Base-by-base conservation (phyloP, 2,113 vertebrate genomes). In the Zootoca vivipara region DNA sequence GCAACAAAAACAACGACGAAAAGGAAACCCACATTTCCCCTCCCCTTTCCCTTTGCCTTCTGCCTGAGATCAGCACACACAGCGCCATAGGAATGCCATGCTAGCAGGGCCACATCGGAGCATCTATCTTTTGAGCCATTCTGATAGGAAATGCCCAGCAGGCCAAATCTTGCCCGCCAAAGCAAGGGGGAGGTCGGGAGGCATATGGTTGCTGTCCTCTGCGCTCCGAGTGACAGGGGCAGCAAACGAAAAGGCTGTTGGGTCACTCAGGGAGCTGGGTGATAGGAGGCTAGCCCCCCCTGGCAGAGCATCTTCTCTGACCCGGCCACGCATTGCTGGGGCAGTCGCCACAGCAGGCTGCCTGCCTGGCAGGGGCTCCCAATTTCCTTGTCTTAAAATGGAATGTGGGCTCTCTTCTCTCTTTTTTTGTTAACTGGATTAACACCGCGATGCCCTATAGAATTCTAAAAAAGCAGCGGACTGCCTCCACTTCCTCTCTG, bases 201-300 rank as follows among this genome's bases (percentile, higher is more conserved):
- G 91, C 95, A 95, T 95, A 95, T 95, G 95, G 95, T 95, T 82
- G 77, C 83, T 93, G 92, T 95, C 93, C 95, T 93, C 90, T 85
- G 82, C 93, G 94, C 94, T 95, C 87, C 78, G 90, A 89, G 92
- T 92, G 89, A 94, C 90, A 94, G 92, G 94, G 93, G 72, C 90
- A 93, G 90, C 69, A 82, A 78, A 92, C 67, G 89, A 73, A 42
- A 42, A 91, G 83, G 69, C 82, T 0, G 26, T 85, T 86, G 30
- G 70, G 46, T 82, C 33, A 75, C 89, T 73, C 12, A 52, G 86
- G 86, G 85, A 75, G 79, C 88, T 58, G 78, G 89, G 89, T 6
- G 52, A 78, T 94, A 90, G 84, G 40, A 5, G 72, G 86, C 89
- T 78, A 0, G 79, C 87, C 75, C 64, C 64, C 65, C 20, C 87